These are phyloP conservation scores for Suricata suricatta DNA, from an alignment of 2,113 vertebrate genomes.

Conservation along the genomic window DNA sequence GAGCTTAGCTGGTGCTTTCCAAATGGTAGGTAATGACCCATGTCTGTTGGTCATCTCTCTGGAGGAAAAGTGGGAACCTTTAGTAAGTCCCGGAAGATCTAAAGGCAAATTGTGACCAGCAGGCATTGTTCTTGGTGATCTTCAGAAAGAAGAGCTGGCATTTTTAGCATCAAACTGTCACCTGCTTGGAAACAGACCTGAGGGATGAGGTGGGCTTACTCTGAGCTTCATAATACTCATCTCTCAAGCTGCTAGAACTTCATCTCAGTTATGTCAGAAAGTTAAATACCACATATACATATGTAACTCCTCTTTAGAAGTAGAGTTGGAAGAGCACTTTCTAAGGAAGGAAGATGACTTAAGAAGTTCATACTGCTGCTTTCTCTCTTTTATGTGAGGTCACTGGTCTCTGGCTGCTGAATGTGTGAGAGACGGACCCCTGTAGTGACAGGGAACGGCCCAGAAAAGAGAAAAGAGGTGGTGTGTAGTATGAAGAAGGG, in stretches of 20 bases:
- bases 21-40: rapidly evolving
- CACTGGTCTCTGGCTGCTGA: not conserved
- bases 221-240: not conserved
- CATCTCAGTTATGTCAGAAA: not conserved
- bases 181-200: not conserved
- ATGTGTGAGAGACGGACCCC: not conserved
- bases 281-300: not conserved
- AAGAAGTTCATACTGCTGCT: not conserved
- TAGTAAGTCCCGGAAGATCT: not conserved
- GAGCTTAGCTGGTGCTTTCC: not conserved
- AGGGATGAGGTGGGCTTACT: not conserved
- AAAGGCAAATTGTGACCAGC: not conserved
- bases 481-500: not conserved
- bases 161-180: not conserved
- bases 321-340: not conserved
- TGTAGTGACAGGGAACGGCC: not conserved
- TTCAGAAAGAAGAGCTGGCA: not conserved
- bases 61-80: not conserved
- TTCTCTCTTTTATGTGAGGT: not conserved
- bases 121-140: not conserved
- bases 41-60: not conserved
- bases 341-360: not conserved
- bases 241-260: not conserved
- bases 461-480: not conserved
- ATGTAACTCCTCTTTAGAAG: not conserved